Evolutionary conservation across 2,888 invertebrate genomes (phyloP).

Genomic region (Lasiommata megera): DNA sequence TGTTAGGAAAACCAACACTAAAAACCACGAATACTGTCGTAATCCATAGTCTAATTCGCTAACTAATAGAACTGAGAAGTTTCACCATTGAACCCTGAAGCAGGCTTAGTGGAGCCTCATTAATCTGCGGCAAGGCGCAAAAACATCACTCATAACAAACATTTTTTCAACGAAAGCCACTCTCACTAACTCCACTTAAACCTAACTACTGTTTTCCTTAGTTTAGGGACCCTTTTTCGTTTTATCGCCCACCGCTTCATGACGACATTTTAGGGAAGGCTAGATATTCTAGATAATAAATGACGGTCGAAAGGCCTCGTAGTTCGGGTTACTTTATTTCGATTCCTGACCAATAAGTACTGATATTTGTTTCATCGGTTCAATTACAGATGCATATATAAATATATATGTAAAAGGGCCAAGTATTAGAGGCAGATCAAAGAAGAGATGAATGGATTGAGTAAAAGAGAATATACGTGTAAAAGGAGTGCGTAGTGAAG

Average conservation of each 20-base stretch:
- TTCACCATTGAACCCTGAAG: not conserved
- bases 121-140: not conserved
- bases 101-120: not conserved
- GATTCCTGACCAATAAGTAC: not conserved
- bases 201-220: conserved; percentile 17
- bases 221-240: conserved; percentile 8
- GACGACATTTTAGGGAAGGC: conserved; percentile 10
- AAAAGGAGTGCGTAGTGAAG: no score
- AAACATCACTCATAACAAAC: conserved; percentile 4
- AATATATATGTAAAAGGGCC: no score
- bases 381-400: no score
- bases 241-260: conserved; percentile 15
- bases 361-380: not conserved
- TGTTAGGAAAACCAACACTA: no score
- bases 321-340: conserved; percentile 10
- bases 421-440: no score
- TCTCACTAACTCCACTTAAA: conserved; percentile 19
- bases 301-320: not conserved
- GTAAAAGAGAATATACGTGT: no score
- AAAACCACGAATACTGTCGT: no score
- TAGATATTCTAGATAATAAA: conserved; percentile 16
- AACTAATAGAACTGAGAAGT: no score
- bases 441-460: no score
- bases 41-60: no score
- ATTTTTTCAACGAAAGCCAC: conserved; percentile 8